Evolutionary conservation across 2,113 vertebrate species (phyloP), one percentile per base, ranked within the genome.

Genomic region (Chamaetylas fuelleborni): DNA sequence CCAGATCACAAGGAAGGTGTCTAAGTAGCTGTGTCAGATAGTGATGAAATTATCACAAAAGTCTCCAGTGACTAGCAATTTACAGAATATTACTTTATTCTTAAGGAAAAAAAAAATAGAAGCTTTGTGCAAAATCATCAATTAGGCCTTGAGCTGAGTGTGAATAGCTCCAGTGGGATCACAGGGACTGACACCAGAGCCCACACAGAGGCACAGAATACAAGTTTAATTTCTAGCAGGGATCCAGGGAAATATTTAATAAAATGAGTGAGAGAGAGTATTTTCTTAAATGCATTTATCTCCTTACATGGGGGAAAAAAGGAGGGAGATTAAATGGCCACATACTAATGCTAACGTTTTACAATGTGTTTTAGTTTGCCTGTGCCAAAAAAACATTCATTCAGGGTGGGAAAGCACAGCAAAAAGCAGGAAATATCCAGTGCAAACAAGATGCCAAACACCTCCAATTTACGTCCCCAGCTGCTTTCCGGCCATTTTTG

Each of bases 401-500:
- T 54, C 89, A 62, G 74, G 28, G 38, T 90, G 50, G 90, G 90
- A 95, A 95, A 93, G 40, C 45, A 54, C 54, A 94, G 87, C 58
- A 88, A 83, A 91, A 87, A 38, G 34, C 90, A 97, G 95, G 94
- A 97, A 94, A 96, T 36, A 88, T 51, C 66, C 81, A 73, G 60
- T 4, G 53, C 56, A 92, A 91, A 96, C 84, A 88, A 66, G 54
- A 76, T 0, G 1, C 54, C 86, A 72, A 82, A 69, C 78, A 25
- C 36, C 71, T 93, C 92, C n/a, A 86, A 13, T 82, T 95, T 70
- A 91, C 62, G 40, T 95, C 64, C 58, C 85, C 92, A 96, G 92
- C 74, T 94, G 92, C 10, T 86, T 96, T 97, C 96, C 76, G 50
- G 85, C 18, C 36, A 70, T 96, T 96, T 95, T 77, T 83, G 54